Base-by-base conservation (phyloP, 2,888 invertebrate species). In the Synanthedon myopaeformis region DNA sequence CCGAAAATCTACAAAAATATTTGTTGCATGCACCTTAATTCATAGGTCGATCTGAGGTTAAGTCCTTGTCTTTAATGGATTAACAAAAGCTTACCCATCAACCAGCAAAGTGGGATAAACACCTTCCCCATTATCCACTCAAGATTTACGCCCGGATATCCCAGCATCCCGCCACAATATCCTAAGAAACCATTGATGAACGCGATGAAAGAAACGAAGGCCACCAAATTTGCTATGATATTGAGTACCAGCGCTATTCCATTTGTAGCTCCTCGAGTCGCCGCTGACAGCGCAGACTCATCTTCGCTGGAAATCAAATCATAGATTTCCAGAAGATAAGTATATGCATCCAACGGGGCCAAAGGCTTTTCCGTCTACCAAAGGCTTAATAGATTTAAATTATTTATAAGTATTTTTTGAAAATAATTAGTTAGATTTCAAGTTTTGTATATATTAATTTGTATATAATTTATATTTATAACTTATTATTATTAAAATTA, bases 141-240 rank as follows among this genome's bases (percentile, higher is more conserved):
- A 12, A 94, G 82, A 52, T 89, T 90, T 55, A 91, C 67, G 0
- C 84, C 77, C 0, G 89, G 87, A 57, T 89, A 72, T 42, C 97
- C 97, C 11, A 97, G 90, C 56, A 97, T 76, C 0, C 81, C 85
- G 0, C 96, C 97, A 53, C 94, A 82, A 94, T 96, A 99, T 3
- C 89, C 89, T 6, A 98, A 82, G 0, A 95, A 67, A 0, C 92
- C 92, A 78, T 98, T 96, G 0, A 96, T 61, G 70, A 98, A 96
- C 1, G 94, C 91, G 4, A 99, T 89, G 58, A 96, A 91, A 0
- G 98, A 92, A 0, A 98, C 91, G 69, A 98, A 97, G 0, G 97
- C 97, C 0, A 99, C 92, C 12, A 99, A 89, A 67, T 97, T 98
- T 8, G 97, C 96, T 4, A 94, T 90, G 57, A 99, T 96, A 61